phyloP scores from a whole-genome alignment of 2,113 vertebrate species.

The Equus przewalskii region DNA sequence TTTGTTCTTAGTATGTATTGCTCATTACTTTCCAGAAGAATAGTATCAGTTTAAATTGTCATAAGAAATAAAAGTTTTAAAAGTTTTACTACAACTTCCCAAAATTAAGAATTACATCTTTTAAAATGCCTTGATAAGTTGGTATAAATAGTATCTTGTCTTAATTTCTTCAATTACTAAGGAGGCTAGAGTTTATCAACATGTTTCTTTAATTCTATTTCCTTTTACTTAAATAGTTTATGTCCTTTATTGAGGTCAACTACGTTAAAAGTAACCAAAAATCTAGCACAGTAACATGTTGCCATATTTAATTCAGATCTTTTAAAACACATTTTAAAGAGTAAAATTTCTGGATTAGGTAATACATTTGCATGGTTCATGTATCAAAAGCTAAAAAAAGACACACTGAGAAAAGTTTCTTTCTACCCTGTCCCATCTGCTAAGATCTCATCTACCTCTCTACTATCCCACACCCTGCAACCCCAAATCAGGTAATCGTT shows the following conservation, averaged over 20 bases:
- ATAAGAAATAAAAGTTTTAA: conserved; percentile 31
- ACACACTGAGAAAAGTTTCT: not conserved
- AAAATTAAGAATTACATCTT: conserved; percentile 29
- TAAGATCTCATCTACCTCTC: not conserved
- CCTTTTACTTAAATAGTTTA: not conserved
- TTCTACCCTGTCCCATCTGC: not conserved
- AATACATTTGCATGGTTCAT: not conserved
- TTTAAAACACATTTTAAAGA: conserved; percentile 6
- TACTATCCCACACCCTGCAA: no score
- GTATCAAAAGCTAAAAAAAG: conserved; percentile 17
- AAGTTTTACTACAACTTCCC: conserved; percentile 1
- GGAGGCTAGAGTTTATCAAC: not conserved
- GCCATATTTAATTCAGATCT: not conserved
- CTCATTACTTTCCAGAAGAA: not conserved
- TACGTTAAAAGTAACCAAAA: conserved; percentile 48
- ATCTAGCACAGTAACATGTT: not conserved
- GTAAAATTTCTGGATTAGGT: not conserved
- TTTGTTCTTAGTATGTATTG: not conserved
- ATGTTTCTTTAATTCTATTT: not conserved
- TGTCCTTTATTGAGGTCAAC: not conserved
- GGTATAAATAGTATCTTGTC: not conserved
- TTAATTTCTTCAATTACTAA: conserved; percentile 42
- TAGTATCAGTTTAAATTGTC: conserved; percentile 10
- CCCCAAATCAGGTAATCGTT: not conserved
- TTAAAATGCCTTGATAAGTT: conserved; percentile 19